A percentile compares a stretch with the other conserved stretches of the same genome.
phyloP scores from a whole-genome alignment of 2,888 invertebrate species.

The Suillia variegata region DNA sequence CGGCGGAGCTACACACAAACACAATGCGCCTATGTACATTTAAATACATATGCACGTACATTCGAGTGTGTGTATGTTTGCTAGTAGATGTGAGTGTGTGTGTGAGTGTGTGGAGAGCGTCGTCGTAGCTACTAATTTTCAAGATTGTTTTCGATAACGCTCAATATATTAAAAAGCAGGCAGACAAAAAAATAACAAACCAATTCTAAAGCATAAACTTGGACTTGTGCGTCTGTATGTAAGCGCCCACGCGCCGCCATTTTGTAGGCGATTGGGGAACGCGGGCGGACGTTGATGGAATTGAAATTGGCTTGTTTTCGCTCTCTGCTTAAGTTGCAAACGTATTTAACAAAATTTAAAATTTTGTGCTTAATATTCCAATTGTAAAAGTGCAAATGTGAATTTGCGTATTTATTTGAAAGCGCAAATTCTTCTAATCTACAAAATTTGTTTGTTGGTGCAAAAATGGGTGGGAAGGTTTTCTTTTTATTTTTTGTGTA shows the following conservation, averaged over 20 bases:
- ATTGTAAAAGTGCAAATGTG: too few species aligned
- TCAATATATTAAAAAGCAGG: background rate
- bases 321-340: too few species aligned
- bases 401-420: too few species aligned
- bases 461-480: too few species aligned
- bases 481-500: too few species aligned
- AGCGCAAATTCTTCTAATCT: too few species aligned
- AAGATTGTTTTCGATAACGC: background rate
- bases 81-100: background rate
- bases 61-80: background rate
- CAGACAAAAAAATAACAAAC: too few species aligned
- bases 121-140: constrained; percentile 1
- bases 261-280: background rate
- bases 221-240: constrained; percentile 39
- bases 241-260: constrained; percentile 26
- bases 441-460: too few species aligned
- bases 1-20: background rate
- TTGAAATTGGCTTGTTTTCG: too few species aligned
- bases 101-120: background rate
- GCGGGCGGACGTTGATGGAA: too few species aligned
- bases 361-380: too few species aligned
- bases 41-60: constrained; percentile 2
- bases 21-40: background rate
- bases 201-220: constrained; percentile 37
- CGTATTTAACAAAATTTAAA: too few species aligned